Evolutionary conservation across 1,140 invertebrate genomes (phyloP), one percentile per base, ranked within the genome.

Genomic region (Orchesella cincta): DNA sequence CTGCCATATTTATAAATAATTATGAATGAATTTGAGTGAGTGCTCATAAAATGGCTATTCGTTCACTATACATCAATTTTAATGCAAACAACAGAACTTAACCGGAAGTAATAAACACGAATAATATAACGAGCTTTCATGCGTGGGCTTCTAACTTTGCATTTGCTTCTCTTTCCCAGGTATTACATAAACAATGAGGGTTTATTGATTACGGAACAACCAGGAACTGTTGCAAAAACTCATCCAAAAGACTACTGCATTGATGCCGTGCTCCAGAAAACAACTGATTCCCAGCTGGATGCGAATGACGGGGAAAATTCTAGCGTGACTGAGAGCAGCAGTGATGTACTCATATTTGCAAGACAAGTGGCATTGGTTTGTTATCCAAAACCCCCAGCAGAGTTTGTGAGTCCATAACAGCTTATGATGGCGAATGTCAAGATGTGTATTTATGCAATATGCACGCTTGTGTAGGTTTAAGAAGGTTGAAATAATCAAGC

Each of bases 311-410:
- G n/a, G n/a, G n/a, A n/a, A 46, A 8, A 46, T 20, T 46, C 39
- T 20, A 8, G 39, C 39, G 8, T 8, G 39, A 12, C 39, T 46
- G 20, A 46, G 20, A 46, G 8, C 8, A 20, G 8, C 31, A 31
- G 62, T 8, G 31, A 67, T 14, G 31, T 31, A 29, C 5, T 31
- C n/a, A 33, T 31, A 67, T 67, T 67, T 31, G 29, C 31, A 29
- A 67, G 62, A n/a, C 71, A 74, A 67, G 64, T 74, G 29, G 76
- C 73, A 46, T 33, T 74, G n/a, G 35, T 74, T 64, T 77, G 76
- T 74, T 73, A 74, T 57, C n/a, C n/a, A n/a, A n/a, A n/a, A n/a
- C n/a, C n/a, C n/a, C n/a, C n/a, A n/a, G n/a, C n/a, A n/a, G n/a
- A n/a, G n/a, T n/a, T n/a, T n/a, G n/a, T n/a, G n/a, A n/a, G n/a